These are phyloP conservation scores for Heteronetta atricapilla DNA, from an alignment of 2,113 vertebrate genomes.

Conservation along the genomic window DNA sequence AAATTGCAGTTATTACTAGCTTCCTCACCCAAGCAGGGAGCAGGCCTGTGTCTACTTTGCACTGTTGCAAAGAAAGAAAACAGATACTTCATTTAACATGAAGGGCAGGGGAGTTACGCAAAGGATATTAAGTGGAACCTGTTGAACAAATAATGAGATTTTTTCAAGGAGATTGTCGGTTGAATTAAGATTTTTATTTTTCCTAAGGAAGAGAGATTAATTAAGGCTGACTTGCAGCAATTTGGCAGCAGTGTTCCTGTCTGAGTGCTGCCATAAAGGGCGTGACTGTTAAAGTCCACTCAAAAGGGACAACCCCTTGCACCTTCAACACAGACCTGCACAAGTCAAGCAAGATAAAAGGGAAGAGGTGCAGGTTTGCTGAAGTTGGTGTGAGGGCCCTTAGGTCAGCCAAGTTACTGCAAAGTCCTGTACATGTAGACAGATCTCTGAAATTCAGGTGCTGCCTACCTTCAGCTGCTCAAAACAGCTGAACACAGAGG, in stretches of 20 bases:
- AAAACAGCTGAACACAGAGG: accelerated
- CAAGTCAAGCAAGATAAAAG: not conserved
- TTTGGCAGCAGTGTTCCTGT: not conserved
- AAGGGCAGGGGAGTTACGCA: not conserved
- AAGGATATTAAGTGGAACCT: not conserved
- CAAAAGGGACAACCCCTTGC: not conserved
- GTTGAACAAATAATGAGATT: not conserved
- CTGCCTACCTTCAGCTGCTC: not conserved
- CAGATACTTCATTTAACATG: not conserved
- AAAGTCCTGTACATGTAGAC: accelerated
- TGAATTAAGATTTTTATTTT: not conserved
- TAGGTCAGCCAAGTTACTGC: not conserved
- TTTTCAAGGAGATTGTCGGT: not conserved
- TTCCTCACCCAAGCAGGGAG: not conserved
- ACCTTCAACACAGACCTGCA: not conserved
- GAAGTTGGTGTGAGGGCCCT: not conserved
- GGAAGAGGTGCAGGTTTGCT: not conserved
- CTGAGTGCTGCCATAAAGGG: not conserved
- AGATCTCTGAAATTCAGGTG: not conserved
- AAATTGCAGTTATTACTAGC: not conserved
- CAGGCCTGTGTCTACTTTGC: not conserved
- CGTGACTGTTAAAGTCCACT: not conserved
- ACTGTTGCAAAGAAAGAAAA: not conserved
- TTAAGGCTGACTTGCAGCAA: not conserved
- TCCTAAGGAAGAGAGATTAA: not conserved